These are phyloP conservation scores for Rhinella marina DNA, from an alignment of 2,797 vertebrate species.

Conservation along the genomic window DNA sequence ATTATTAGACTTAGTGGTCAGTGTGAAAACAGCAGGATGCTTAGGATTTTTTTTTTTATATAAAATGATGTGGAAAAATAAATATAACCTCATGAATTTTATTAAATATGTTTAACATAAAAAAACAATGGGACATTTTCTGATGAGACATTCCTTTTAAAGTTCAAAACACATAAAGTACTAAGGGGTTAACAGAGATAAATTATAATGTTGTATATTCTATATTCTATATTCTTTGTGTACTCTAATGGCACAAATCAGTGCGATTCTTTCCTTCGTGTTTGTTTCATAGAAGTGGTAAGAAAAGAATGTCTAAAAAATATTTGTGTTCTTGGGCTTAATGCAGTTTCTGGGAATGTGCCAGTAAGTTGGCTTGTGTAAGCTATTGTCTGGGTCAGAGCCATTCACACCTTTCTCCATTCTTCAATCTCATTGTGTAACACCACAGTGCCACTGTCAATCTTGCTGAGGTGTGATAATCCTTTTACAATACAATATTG, in stretches of 20 bases:
- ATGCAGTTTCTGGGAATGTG: slow-evolving; percentile 8
- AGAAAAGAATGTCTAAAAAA: background rate
- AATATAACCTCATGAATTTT: no score
- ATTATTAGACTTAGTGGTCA: no score
- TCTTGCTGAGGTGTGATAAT: background rate
- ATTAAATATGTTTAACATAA: no score
- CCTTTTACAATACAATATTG: slow-evolving; percentile 21
- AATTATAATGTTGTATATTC: background rate
- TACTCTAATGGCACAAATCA: background rate
- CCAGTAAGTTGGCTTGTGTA: slow-evolving; percentile 2
- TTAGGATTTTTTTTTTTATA: no score
- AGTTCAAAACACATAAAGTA: no score
- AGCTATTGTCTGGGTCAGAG: slow-evolving; percentile 13
- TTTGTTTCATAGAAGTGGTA: background rate
- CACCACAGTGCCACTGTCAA: background rate
- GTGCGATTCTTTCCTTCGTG: background rate
- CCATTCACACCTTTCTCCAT: slow-evolving; percentile 16
- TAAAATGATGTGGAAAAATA: no score
- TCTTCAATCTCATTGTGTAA: slow-evolving; percentile 13
- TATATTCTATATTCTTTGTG: no score
- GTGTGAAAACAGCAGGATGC: no score
- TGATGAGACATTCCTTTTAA: no score
- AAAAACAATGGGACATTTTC: no score
- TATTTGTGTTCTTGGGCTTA: background rate
- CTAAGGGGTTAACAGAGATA: background rate